phyloP scores from a whole-genome alignment of 2,113 vertebrate genomes.

The Engraulis encrasicolus region DNA sequence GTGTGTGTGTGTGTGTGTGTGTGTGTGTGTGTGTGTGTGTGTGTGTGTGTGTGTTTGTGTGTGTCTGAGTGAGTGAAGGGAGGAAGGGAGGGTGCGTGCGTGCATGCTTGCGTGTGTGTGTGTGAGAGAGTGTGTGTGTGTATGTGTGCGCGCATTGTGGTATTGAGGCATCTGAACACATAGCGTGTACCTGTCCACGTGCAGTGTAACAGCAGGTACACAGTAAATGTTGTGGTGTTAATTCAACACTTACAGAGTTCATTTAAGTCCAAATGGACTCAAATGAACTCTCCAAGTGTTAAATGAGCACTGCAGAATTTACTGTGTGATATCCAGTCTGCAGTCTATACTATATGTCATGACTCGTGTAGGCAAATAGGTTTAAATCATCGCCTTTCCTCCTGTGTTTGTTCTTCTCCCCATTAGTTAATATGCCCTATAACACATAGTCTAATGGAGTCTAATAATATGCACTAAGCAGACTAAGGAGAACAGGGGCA shows the following conservation, averaged over 20 bases:
- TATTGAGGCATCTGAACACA: not conserved
- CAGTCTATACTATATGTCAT: too few relatives aligned
- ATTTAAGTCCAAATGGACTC: too few relatives aligned
- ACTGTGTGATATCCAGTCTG: too few relatives aligned
- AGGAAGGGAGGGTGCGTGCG: not conserved
- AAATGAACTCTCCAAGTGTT: too few relatives aligned
- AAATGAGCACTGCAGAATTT: too few relatives aligned
- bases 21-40: not conserved
- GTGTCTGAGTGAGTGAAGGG: not conserved
- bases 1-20: not conserved
- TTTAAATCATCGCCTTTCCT: conserved; percentile 40
- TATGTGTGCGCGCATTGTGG: not conserved
- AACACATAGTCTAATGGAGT: too few relatives aligned
- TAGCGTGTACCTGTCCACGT: not conserved
- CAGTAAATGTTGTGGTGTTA: too few relatives aligned
- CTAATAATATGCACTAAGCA: conserved; percentile 56
- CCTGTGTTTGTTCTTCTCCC: conserved; percentile 55
- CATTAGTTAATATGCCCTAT: conserved; percentile 59
- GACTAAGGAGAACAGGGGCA: conserved; percentile 52
- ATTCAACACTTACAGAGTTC: too few relatives aligned
- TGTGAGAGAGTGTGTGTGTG: not conserved
- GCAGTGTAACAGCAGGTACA: not conserved
- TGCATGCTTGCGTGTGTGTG: too few relatives aligned
- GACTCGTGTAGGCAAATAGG: conserved; percentile 44
- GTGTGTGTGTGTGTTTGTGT: not conserved